Conservation (phyloP, 2,888 invertebrate species). For the Rotaria socialis region DNA sequence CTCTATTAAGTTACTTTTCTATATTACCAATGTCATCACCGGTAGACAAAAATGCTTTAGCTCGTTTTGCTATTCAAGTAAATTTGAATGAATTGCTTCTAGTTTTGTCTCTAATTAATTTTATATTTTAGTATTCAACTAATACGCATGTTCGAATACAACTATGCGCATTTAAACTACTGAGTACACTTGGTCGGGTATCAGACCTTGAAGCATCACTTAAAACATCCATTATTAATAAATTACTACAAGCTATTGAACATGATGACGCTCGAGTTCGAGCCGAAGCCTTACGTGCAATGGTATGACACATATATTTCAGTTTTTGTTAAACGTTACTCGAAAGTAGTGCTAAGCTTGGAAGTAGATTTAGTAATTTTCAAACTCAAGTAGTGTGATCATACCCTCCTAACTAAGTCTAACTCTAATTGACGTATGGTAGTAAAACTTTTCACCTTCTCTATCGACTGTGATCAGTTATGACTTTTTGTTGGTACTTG, state of each 20-base stretch:
- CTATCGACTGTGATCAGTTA: too few relatives aligned
- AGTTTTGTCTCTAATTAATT: neutral
- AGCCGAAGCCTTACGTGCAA: slow-evolving; percentile 5
- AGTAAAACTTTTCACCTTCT: too few relatives aligned
- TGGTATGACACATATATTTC: neutral
- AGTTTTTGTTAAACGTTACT: too few relatives aligned
- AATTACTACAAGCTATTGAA: slow-evolving; percentile 25
- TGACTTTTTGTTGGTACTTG: too few relatives aligned
- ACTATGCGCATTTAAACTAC: slow-evolving; percentile 28
- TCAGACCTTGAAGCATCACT: neutral
- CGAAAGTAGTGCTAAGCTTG: too few relatives aligned
- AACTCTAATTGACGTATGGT: too few relatives aligned
- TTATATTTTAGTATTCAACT: neutral
- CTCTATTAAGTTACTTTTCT: slow-evolving; percentile 5
- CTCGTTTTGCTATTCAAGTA: slow-evolving; percentile 18
- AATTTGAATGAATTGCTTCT: neutral
- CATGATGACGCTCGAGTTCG: slow-evolving; percentile 19
- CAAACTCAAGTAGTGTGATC: too few relatives aligned
- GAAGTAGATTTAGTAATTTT: too few relatives aligned
- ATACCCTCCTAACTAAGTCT: too few relatives aligned
- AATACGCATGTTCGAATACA: slow-evolving; percentile 10
- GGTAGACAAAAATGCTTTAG: neutral
- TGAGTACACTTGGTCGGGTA: neutral
- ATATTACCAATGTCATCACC: neutral
- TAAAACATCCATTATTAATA: neutral